Evolutionary conservation across 2,113 vertebrate species (phyloP).

Genomic region (Cathartes aura): DNA sequence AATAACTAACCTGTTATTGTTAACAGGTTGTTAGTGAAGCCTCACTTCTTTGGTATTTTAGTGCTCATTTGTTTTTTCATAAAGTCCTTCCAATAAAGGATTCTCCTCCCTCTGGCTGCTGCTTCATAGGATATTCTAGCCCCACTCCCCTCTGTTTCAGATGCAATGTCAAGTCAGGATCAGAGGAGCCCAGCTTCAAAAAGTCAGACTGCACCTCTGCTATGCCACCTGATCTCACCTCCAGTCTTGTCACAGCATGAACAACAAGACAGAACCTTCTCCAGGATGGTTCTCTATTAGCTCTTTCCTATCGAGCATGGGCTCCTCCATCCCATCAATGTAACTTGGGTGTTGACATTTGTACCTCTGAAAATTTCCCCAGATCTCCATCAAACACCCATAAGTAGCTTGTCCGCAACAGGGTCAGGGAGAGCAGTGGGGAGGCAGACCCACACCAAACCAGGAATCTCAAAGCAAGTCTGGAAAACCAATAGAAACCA

Average conservation of each 20-base stretch:
- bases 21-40: background rate
- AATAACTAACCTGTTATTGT: background rate
- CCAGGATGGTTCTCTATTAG: background rate
- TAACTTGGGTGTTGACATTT: background rate
- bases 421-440: background rate
- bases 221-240: background rate
- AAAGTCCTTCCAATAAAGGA: background rate
- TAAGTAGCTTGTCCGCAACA: background rate
- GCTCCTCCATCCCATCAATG: background rate
- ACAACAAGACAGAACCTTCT: background rate
- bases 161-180: background rate
- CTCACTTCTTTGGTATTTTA: background rate
- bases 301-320: accelerated
- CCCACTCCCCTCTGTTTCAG: background rate
- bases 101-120: background rate
- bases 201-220: background rate
- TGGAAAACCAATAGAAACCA: background rate
- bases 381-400: background rate
- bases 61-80: background rate
- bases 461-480: background rate
- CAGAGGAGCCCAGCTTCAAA: background rate
- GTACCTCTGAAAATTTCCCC: background rate
- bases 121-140: background rate
- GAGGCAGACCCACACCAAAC: background rate
- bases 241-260: background rate